These are phyloP conservation scores for Campoplex capitator DNA, from an alignment of 2,888 invertebrate species.

Conservation along the genomic window DNA sequence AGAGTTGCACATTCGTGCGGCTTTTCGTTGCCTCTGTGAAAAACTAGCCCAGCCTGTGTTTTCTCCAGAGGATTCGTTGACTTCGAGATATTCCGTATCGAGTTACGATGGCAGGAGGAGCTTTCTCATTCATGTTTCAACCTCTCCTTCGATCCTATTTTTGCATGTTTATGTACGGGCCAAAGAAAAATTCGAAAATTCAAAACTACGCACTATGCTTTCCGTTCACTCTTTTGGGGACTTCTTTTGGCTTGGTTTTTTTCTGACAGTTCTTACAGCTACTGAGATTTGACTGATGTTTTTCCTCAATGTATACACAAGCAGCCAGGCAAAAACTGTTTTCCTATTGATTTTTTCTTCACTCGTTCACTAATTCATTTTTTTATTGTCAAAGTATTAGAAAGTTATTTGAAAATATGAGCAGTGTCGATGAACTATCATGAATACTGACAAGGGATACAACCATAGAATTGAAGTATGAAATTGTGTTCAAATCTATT, in stretches of 20 bases:
- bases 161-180: not conserved
- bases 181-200: constrained; percentile 56
- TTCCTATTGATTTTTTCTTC: too few relatives aligned
- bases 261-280: not conserved
- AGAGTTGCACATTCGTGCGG: constrained; percentile 71
- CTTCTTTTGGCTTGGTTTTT: constrained; percentile 21
- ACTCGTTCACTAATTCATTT: too few relatives aligned
- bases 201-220: constrained; percentile 52
- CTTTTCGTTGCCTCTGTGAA: constrained; percentile 75
- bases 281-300: not conserved
- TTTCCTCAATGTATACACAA: not conserved
- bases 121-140: constrained; percentile 57
- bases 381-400: too few relatives aligned
- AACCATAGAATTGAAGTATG: too few relatives aligned
- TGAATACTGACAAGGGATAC: too few relatives aligned
- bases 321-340: too few relatives aligned
- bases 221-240: constrained; percentile 12
- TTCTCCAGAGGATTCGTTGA: constrained; percentile 75
- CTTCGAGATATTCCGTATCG: constrained; percentile 77
- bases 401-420: too few relatives aligned
- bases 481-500: not conserved
- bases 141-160: constrained; percentile 1
- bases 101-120: constrained; percentile 77
- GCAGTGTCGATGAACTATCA: too few relatives aligned
- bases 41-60: constrained; percentile 43